These are phyloP conservation scores for Rutpela maculata DNA, from an alignment of 2,888 invertebrate species.

Conservation along the genomic window DNA sequence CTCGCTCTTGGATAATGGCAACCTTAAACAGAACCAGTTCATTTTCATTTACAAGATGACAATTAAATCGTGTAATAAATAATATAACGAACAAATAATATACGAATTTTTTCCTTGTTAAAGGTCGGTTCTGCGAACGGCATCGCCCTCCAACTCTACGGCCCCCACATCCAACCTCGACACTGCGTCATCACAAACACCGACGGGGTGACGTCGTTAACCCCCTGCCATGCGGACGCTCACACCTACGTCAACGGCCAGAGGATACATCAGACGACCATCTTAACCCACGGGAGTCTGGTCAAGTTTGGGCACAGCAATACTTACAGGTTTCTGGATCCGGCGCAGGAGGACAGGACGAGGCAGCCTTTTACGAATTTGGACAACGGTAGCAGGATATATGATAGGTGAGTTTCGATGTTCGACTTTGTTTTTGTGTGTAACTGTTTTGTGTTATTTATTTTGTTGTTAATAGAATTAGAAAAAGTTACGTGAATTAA, in stretches of 20 bases:
- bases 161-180: constrained; percentile 93
- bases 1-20: too few species aligned
- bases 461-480: background rate
- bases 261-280: constrained; percentile 93
- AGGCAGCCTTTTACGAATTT: constrained; percentile 79
- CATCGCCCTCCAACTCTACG: constrained; percentile 86
- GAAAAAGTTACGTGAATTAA: background rate
- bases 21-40: too few species aligned
- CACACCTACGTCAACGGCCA: constrained; percentile 96
- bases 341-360: constrained; percentile 86
- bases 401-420: constrained; percentile 81
- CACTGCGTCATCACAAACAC: constrained; percentile 95
- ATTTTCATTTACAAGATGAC: too few species aligned
- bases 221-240: constrained; percentile 94
- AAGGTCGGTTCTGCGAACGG: constrained; percentile 88
- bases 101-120: constrained; percentile 37
- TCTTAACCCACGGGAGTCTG: constrained; percentile 89
- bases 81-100: background rate
- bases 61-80: too few species aligned
- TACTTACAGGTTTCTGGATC: constrained; percentile 90
- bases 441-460: background rate
- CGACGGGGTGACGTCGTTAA: constrained; percentile 93
- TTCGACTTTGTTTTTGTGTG: constrained; percentile 17
- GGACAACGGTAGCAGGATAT: constrained; percentile 81
- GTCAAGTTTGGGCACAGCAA: constrained; percentile 92